Base-by-base conservation (phyloP, 1,140 invertebrate genomes). In the Lethocerus indicus region DNA sequence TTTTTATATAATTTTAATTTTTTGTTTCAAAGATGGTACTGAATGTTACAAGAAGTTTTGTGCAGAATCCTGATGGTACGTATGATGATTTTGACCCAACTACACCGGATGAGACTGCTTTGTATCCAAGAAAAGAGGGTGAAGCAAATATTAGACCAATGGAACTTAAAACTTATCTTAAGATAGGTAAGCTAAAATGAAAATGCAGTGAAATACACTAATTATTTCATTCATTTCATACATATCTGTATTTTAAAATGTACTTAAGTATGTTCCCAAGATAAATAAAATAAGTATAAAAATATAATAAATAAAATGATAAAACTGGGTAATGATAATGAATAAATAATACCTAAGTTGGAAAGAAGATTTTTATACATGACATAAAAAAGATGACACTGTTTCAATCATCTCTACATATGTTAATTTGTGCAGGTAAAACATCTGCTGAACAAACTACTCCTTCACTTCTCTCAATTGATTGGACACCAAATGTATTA, bases 401-500 rank as follows among this genome's bases (percentile, higher is more conserved):
- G 37, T 39, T 7, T 39, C 6, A 6, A 7, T 39, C 16, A 16
- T 18, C 20, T n/a, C 14, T 20, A n/a, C n/a, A n/a, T n/a, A n/a
- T 26, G 20, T 39, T 48, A 52, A 60, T 53, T 62, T 56, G 64
- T 64, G 13, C 49, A 78, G 76, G 77, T 45, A 72, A 71, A 54
- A 73, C 69, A 2, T 63, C 69, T 16, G 62, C 67, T 13, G 70
- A 75, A 55, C 72, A 76, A 60, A 70, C 71, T 41, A 72, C 78
- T 43, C 72, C 75, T 16, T 77, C 72, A n/a, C 78, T 79, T 37
- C 81, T 83, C 59, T 66, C 78, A 14, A 80, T 84, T 44, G 80
- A 84, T 63, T 84, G 80, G 80, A 82, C 80, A 54, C 80, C 80
- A 2, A 76, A 83, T 57, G 72, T 83, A 52, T 63, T 83, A n/a